Evolutionary conservation across 2,797 vertebrate genomes (phyloP), one percentile per base, ranked within the genome.

Genomic region (Lagocephalus sceleratus): DNA sequence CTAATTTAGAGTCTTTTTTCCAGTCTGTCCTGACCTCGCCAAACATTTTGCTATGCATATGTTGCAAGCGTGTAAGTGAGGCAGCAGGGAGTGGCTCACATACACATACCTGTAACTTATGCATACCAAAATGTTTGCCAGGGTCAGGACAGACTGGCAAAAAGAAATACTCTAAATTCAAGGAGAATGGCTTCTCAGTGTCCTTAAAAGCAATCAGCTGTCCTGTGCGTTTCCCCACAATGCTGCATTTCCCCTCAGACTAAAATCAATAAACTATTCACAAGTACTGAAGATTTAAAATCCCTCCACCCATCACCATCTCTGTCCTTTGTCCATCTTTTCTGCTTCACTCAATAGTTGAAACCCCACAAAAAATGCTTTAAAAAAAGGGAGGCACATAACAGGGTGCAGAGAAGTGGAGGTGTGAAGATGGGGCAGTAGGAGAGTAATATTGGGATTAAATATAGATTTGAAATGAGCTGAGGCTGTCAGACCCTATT

Each of bases 401-500:
- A 54, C 61, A 35, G 49, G 51, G 51, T n/a, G 42, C 8, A 45
- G 16, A 56, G 40, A 60, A 45, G 19, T 32, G 53, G 54, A 51
- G 19, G 54, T 26, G 57, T 6, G 32, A 47, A 53, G 60, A 75
- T 2, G 35, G 20, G 29, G 59, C 43, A 41, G 60, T 51, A 54
- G 38, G 49, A 54, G 48, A 68, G 53, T 62, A 68, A 75, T 74
- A 57, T 60, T 63, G 14, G 38, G 51, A 78, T 72, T 84, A 83
- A 77, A 85, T 84, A 87, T 85, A 90, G 83, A 82, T 76, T 48
- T 82, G 47, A 83, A 80, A 75, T 54, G 60, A 63, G 65, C 42
- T 51, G 54, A 48, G 40, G 55, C 57, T 57, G 58, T 68, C 60
- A 62, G 58, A 61, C 56, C 69, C 74, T 75, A 79, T 83, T 57